Conservation (phyloP, 2,113 vertebrate genomes). For the Microtus montanus region DNA sequence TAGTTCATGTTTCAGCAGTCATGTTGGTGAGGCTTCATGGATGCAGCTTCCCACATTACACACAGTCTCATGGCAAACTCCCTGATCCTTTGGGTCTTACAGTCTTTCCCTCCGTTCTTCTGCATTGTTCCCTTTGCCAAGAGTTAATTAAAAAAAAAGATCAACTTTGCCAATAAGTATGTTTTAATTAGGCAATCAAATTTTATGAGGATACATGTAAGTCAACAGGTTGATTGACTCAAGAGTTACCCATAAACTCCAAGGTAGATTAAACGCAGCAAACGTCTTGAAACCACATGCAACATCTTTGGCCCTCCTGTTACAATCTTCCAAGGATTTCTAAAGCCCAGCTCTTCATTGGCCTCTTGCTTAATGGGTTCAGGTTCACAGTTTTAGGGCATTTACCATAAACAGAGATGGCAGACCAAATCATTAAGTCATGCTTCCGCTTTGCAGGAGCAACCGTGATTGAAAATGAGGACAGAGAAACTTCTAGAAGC, state of each 20-base stretch:
- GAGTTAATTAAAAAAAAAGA: slow-evolving; percentile 26
- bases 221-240: slow-evolving; percentile 33
- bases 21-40: not conserved
- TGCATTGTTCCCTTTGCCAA: not conserved
- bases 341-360: not conserved
- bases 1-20: not conserved
- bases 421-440: slow-evolving; percentile 29
- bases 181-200: not conserved
- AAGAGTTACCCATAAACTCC: slow-evolving; percentile 4
- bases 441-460: not conserved
- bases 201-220: slow-evolving; percentile 22
- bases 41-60: not conserved
- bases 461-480: slow-evolving; percentile 36
- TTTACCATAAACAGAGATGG: slow-evolving; percentile 21
- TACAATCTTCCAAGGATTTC: not conserved
- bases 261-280: not conserved
- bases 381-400: not conserved
- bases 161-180: slow-evolving; percentile 34
- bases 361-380: not conserved
- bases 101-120: not conserved
- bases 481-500: slow-evolving; percentile 26
- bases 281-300: not conserved
- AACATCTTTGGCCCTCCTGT: not conserved
- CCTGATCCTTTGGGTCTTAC: not conserved
- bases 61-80: not conserved